Evolutionary conservation across 2,888 invertebrate genomes (phyloP), one percentile per base, ranked within the genome.

Genomic region (Chrysolina oricalcia): DNA sequence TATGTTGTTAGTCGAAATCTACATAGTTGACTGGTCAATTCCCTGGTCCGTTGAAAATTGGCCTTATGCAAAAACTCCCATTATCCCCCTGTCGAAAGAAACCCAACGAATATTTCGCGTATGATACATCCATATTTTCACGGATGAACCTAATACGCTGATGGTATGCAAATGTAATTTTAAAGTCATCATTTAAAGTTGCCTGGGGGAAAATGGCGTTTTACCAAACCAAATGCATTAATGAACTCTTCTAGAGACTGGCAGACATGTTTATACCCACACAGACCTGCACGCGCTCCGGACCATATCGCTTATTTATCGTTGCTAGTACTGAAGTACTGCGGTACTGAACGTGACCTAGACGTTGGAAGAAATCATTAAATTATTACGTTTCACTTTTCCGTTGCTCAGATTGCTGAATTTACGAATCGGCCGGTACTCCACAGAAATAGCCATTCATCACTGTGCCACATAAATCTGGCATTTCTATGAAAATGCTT

Each of bases 251-350:
- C 87, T 86, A 87, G 86, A 87, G 83, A 85, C 87, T 83, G 85
- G 87, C 87, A 85, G 87, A 86, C 87, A 88, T 88, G 87, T 88
- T 88, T 88, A 88, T 88, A 86, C 86, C 87, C 87, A 87, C 87
- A 87, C 86, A 85, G 85, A 87, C 84, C 85, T 87, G 87, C 88
- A 88, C 88, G 87, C 87, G 87, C 87, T 88, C 82, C 86, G 86
- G 86, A 87, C 87, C 87, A 88, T 88, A 88, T 88, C 88, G 87
- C 85, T 87, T 87, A 88, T 88, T 88, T 88, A 88, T 88, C 87
- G 85, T 85, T 87, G 86, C 87, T 85, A 86, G 87, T 87, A 85
- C 85, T 87, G 84, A 53, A 59, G 59, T 59, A 59, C 59, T 67
- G 65, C 46, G 23, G 86, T 84, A 83, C 83, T 82, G 86, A 87